Conservation (phyloP, 2,888 invertebrate species). For the Spodoptera picta region DNA sequence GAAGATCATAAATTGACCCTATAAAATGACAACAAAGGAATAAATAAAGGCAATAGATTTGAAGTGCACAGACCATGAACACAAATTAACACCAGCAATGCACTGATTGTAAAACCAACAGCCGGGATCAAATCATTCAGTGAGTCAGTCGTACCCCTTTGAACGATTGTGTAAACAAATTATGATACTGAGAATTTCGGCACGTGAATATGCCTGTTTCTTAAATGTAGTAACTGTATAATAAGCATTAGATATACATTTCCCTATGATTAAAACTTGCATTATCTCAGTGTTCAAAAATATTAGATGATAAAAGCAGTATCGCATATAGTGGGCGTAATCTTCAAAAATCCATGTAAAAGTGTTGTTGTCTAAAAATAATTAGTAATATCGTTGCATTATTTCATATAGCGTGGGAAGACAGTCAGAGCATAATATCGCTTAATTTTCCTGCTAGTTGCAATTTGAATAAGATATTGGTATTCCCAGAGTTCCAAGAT, state of each 20-base stretch:
- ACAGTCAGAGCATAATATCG: neutral
- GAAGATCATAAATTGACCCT: slow-evolving; percentile 23
- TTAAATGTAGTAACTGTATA: slow-evolving; percentile 10
- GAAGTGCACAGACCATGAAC: slow-evolving; percentile 42
- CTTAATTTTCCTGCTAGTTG: slow-evolving; percentile 23
- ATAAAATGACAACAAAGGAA: slow-evolving; percentile 24
- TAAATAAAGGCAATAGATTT: slow-evolving; percentile 17
- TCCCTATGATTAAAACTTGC: no score
- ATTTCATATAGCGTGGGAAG: neutral
- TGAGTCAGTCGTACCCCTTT: slow-evolving; percentile 13
- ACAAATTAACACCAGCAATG: slow-evolving; percentile 35
- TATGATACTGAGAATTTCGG: slow-evolving; percentile 8
- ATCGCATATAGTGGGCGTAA: no score
- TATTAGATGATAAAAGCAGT: no score
- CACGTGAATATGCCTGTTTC: slow-evolving; percentile 3
- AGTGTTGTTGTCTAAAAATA: no score
- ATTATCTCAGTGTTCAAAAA: no score
- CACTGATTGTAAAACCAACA: slow-evolving; percentile 35
- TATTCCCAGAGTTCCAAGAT: slow-evolving; percentile 17
- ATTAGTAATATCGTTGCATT: no score
- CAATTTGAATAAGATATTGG: slow-evolving; percentile 21
- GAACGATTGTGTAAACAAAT: slow-evolving; percentile 2
- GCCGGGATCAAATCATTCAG: slow-evolving; percentile 27
- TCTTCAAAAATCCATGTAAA: no score
- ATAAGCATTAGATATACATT: neutral